These are phyloP conservation scores for Meda fulgida DNA, from an alignment of 2,797 vertebrate genomes.

Conservation along the genomic window DNA sequence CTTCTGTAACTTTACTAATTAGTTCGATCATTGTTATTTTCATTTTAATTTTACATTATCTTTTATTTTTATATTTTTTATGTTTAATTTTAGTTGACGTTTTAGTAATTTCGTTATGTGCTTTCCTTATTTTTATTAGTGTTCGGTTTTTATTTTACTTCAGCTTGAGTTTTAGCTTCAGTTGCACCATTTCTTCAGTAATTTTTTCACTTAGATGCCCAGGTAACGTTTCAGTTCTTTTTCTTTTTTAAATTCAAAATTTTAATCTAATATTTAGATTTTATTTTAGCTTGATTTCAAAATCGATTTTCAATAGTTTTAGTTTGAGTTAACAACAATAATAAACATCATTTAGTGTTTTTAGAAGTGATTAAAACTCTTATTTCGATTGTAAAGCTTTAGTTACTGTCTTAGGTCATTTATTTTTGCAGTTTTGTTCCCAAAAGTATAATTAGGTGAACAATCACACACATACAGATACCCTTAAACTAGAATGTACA, in stretches of 20 bases:
- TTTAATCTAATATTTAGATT: not conserved
- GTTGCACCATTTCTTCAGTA: too few relatives aligned
- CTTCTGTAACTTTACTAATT: too few relatives aligned
- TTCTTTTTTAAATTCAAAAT: too few relatives aligned
- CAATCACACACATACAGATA: not conserved
- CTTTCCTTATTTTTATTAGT: too few relatives aligned
- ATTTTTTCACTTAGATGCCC: not conserved
- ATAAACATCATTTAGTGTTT: not conserved
- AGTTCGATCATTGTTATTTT: too few relatives aligned
- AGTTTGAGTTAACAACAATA: not conserved
- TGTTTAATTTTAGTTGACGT: too few relatives aligned
- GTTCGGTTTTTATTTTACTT: too few relatives aligned
- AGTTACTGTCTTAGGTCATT: not conserved
- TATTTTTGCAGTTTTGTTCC: not conserved
- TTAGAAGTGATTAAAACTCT: not conserved
- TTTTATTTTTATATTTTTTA: too few relatives aligned
- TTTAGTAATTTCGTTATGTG: too few relatives aligned
- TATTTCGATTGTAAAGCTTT: not conserved
- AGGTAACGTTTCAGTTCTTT: too few relatives aligned
- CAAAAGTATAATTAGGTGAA: not conserved
- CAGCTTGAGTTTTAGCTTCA: too few relatives aligned
- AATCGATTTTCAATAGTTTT: not conserved
- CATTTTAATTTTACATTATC: too few relatives aligned
- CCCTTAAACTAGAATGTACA: not conserved
- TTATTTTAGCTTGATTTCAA: not conserved